Percentiles rank a stretch among this genome's conserved stretches.
Conservation (phyloP, 2,113 vertebrate genomes). For the Malurus alboscapulatus region DNA sequence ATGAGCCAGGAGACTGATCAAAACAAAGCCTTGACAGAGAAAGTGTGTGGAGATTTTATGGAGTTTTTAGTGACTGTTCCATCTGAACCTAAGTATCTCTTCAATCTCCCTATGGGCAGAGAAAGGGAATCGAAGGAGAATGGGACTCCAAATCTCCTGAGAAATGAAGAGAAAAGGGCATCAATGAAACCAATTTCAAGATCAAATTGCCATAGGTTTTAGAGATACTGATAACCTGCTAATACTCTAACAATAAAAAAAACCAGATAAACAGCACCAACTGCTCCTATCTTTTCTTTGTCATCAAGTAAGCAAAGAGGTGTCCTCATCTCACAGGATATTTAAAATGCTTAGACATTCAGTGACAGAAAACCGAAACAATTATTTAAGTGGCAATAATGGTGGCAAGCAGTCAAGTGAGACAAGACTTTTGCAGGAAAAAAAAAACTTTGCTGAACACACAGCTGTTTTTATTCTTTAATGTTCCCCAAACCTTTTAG, state of each 20-base stretch:
- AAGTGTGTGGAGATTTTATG: background rate
- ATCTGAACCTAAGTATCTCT: slow-evolving; percentile 9
- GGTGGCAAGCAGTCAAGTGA: background rate
- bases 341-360: slow-evolving; percentile 30
- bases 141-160: slow-evolving; percentile 35
- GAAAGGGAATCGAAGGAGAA: slow-evolving; percentile 31
- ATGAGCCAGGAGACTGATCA: background rate
- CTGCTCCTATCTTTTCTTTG: slow-evolving; percentile 21
- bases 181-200: slow-evolving; percentile 52
- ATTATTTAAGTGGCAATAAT: background rate
- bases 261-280: slow-evolving; percentile 24
- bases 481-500: background rate
- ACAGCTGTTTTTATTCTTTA: background rate
- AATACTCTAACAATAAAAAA: slow-evolving; percentile 40
- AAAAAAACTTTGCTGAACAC: background rate
- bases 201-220: slow-evolving; percentile 27
- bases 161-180: slow-evolving; percentile 50
- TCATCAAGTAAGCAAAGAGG: slow-evolving; percentile 15
- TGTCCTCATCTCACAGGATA: background rate
- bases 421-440: background rate
- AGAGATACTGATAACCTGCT: slow-evolving; percentile 45
- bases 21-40: background rate
- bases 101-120: slow-evolving; percentile 9
- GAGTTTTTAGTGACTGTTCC: slow-evolving; percentile 12
- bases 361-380: background rate